Percentiles rank a stretch among this genome's conserved stretches.
These are phyloP conservation scores for Aythya baeri DNA, from an alignment of 2,113 vertebrate species.

Conservation along the genomic window DNA sequence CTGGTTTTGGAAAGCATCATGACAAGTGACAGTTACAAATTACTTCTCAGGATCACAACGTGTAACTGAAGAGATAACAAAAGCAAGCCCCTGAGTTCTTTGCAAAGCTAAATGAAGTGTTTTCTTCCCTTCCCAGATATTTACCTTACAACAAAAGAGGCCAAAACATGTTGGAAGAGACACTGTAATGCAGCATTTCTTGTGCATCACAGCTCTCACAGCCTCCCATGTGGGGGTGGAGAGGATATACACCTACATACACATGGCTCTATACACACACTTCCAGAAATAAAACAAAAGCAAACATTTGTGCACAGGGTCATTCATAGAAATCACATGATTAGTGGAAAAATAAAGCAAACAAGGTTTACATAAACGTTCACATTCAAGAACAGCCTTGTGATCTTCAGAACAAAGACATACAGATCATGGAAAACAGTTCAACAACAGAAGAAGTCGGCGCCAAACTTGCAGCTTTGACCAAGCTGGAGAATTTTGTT, in stretches of 20 bases:
- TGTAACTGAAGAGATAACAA: constrained; percentile 13
- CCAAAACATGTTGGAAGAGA: not conserved
- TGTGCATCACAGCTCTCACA: no score
- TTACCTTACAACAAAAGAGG: not conserved
- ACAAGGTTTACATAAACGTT: not conserved
- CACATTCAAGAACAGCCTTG: not conserved
- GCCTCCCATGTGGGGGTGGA: not conserved
- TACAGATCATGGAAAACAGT: not conserved
- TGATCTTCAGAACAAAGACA: not conserved
- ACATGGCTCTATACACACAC: accelerated
- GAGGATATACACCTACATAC: not conserved
- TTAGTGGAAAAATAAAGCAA: not conserved
- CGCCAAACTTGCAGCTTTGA: not conserved
- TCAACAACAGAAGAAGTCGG: not conserved
- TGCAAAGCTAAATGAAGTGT: not conserved
- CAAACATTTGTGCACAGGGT: not conserved
- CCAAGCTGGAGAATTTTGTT: not conserved
- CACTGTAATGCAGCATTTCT: not conserved
- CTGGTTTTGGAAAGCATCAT: not conserved
- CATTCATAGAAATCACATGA: not conserved
- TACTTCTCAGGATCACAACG: not conserved
- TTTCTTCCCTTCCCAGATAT: not conserved
- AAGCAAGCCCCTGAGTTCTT: not conserved
- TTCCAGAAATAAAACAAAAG: not conserved
- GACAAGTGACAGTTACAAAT: not conserved